Percentiles rank a stretch among this genome's conserved stretches.
phyloP scores from a whole-genome alignment of 2,888 invertebrate species.

The Aproaerema taeniolella region DNA sequence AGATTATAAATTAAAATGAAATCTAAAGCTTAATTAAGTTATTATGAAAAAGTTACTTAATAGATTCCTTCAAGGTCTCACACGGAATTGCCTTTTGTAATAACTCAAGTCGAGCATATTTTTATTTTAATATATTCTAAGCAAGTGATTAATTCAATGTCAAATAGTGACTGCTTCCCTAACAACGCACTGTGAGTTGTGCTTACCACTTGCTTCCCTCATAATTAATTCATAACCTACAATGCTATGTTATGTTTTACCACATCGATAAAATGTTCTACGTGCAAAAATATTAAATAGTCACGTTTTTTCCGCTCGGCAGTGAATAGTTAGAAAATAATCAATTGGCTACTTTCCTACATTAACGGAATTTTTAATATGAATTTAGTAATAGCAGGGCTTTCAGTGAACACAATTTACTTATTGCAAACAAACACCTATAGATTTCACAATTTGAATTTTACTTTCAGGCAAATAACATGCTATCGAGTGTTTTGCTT shows the following conservation, averaged over 20 bases:
- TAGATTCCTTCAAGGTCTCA: slow-evolving; percentile 4
- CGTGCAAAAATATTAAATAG: neutral
- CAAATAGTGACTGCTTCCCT: slow-evolving; percentile 24
- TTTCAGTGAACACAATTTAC: too few relatives aligned
- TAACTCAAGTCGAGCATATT: too few relatives aligned
- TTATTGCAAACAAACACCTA: too few relatives aligned
- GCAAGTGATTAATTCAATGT: slow-evolving; percentile 41
- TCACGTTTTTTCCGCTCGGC: neutral
- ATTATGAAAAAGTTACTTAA: neutral
- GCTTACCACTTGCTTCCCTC: neutral
- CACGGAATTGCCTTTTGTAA: neutral
- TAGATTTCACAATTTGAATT: too few relatives aligned
- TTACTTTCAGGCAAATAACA: too few relatives aligned
- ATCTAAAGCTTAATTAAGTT: neutral
- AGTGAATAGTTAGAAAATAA: neutral
- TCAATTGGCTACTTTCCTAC: neutral
- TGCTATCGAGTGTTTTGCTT: too few relatives aligned
- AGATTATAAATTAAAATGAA: too few relatives aligned
- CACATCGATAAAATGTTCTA: too few relatives aligned
- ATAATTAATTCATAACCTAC: slow-evolving; percentile 2
- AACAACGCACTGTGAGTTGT: slow-evolving; percentile 1
- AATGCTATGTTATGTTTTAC: too few relatives aligned
- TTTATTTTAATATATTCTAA: slow-evolving; percentile 28
- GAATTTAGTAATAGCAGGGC: too few relatives aligned
- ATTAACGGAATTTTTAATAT: too few relatives aligned